Evolutionary conservation across 2,113 vertebrate species (phyloP).

Genomic region (Odocoileus hemionus): DNA sequence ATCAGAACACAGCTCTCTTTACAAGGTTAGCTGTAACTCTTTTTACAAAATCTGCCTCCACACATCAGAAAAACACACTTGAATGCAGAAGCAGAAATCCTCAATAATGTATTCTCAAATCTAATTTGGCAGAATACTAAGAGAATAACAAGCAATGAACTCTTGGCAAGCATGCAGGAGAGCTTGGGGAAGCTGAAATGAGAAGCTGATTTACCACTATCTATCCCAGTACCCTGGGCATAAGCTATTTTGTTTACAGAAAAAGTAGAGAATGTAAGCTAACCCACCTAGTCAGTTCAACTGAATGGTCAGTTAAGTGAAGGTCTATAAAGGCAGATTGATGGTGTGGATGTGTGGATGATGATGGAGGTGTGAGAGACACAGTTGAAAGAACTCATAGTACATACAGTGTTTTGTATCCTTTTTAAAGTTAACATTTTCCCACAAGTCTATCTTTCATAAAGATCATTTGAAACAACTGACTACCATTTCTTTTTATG

Average conservation of each 20-base stretch:
- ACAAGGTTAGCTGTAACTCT: background rate
- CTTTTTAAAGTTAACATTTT: conserved; percentile 9
- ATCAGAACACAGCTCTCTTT: background rate
- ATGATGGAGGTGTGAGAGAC: background rate
- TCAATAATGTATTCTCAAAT: background rate
- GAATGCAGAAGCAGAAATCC: conserved; percentile 12
- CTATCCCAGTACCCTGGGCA: background rate
- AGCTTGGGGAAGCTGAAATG: background rate
- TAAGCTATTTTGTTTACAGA: background rate
- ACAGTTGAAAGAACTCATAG: background rate
- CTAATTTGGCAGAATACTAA: background rate
- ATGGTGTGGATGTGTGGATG: background rate
- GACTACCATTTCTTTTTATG: background rate
- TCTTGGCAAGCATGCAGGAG: background rate
- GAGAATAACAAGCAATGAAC: background rate
- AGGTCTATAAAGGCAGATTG: background rate
- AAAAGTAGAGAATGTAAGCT: background rate
- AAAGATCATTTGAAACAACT: background rate
- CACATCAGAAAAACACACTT: background rate
- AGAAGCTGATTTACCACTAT: background rate
- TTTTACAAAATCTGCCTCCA: background rate
- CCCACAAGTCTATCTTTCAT: background rate
- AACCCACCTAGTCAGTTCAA: background rate
- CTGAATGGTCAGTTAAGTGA: background rate
- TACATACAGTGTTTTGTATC: background rate